Evolutionary conservation across 2,113 vertebrate genomes (phyloP).

Genomic region (Lycaon pictus): DNA sequence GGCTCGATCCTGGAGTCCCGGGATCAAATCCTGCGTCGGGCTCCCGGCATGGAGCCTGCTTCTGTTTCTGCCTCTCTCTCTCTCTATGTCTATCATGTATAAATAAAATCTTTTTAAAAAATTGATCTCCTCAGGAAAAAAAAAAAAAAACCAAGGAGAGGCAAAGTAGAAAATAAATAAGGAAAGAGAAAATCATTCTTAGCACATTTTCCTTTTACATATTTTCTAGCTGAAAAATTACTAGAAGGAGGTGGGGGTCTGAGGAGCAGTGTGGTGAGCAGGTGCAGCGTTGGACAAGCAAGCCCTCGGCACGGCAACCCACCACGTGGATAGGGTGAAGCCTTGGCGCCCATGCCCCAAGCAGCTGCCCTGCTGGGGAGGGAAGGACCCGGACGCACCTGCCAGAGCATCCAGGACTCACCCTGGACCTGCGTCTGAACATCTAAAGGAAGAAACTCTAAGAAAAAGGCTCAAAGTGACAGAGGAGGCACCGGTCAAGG

Average conservation of each 20-base stretch:
- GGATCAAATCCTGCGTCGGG: too few relatives aligned
- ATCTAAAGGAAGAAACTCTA: not conserved
- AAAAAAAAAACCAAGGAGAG: not conserved
- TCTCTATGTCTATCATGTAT: too few relatives aligned
- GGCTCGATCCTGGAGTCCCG: too few relatives aligned
- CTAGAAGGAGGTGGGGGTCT: not conserved
- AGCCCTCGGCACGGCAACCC: not conserved
- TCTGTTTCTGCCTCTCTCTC: too few relatives aligned
- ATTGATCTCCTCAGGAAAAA: not conserved
- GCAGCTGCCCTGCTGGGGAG: not conserved
- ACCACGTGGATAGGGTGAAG: fast-evolving
- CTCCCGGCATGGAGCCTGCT: too few relatives aligned
- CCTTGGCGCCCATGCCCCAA: fast-evolving
- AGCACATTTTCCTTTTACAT: not conserved
- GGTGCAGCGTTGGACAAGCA: not conserved
- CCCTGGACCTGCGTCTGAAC: not conserved
- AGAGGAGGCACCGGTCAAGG: not conserved
- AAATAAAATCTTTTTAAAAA: not conserved
- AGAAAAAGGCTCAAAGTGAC: not conserved
- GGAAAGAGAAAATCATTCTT: not conserved
- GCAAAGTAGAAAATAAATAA: not conserved
- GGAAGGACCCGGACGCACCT: not conserved
- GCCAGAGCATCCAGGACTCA: not conserved
- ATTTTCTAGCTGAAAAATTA: slow-evolving; percentile 12
- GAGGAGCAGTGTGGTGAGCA: not conserved